Conservation (phyloP, 2,888 invertebrate species). For the Nemoura dubitans region DNA sequence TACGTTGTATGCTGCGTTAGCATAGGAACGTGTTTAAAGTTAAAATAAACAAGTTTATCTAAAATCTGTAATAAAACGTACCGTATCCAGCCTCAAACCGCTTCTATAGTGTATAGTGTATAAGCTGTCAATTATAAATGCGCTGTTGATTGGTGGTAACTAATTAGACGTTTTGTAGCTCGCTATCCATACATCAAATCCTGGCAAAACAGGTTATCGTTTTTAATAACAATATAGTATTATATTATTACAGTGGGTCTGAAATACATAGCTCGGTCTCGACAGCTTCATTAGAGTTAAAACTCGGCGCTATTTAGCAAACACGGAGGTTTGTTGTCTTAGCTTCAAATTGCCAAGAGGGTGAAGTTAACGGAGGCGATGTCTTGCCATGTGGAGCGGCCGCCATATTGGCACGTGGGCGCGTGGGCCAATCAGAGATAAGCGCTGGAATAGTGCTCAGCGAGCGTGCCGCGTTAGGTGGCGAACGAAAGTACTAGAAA, state of each 20-base stretch:
- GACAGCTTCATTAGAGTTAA: neutral
- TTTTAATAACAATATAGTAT: slow-evolving; percentile 1
- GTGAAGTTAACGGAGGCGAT: neutral
- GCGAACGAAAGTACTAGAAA: too few relatives aligned
- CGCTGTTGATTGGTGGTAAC: neutral
- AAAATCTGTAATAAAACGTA: neutral
- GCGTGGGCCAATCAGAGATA: neutral
- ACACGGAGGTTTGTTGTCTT: neutral
- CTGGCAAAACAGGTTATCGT: neutral
- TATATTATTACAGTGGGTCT: neutral
- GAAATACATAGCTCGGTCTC: neutral
- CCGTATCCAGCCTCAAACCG: neutral
- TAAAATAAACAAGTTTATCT: too few relatives aligned
- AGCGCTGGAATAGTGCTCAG: neutral
- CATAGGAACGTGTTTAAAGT: too few relatives aligned
- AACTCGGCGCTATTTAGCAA: neutral
- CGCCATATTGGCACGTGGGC: neutral
- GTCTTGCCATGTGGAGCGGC: neutral
- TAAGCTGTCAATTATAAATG: slow-evolving; percentile 3
- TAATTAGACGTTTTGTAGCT: neutral
- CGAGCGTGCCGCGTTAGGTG: too few relatives aligned
- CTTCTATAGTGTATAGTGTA: neutral
- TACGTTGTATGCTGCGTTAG: too few relatives aligned
- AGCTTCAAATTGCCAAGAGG: neutral
- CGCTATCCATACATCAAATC: neutral